Evolutionary conservation across 2,797 vertebrate species (phyloP).

Genomic region (Myotis planiceps): DNA sequence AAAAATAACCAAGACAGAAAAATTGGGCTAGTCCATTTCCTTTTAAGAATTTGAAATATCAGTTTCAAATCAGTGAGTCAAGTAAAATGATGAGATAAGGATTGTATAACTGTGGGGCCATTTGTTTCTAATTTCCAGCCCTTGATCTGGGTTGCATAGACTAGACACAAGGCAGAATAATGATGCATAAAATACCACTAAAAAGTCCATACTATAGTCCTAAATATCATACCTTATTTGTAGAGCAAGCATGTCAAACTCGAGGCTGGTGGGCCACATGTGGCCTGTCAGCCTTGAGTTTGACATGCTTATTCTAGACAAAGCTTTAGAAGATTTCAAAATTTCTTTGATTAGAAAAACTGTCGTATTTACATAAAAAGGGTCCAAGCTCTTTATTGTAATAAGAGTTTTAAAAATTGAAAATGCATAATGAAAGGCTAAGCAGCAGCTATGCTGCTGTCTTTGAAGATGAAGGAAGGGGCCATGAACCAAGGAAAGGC

Average conservation of each 20-base stretch:
- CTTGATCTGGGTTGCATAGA: neutral
- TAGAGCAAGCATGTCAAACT: no score
- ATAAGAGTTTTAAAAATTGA: neutral
- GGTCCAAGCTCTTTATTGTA: neutral
- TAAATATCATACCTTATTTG: neutral
- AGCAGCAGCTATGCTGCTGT: neutral
- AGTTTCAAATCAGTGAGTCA: neutral
- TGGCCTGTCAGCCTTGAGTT: no score
- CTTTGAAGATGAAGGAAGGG: neutral
- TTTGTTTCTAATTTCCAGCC: neutral
- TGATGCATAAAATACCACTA: neutral
- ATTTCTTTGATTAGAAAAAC: slow-evolving; percentile 13
- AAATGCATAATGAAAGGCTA: neutral
- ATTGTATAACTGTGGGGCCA: neutral
- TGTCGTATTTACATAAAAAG: neutral
- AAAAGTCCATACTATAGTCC: neutral
- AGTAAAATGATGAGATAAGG: neutral
- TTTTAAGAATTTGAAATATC: slow-evolving; percentile 28
- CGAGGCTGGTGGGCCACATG: no score
- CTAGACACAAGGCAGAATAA: neutral
- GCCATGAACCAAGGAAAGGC: neutral
- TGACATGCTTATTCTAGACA: neutral
- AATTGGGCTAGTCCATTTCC: neutral
- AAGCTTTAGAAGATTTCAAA: neutral
- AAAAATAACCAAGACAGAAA: neutral